Evolutionary conservation across 1,140 invertebrate genomes (phyloP).

Genomic region (Pseudomyrmex sp.): DNA sequence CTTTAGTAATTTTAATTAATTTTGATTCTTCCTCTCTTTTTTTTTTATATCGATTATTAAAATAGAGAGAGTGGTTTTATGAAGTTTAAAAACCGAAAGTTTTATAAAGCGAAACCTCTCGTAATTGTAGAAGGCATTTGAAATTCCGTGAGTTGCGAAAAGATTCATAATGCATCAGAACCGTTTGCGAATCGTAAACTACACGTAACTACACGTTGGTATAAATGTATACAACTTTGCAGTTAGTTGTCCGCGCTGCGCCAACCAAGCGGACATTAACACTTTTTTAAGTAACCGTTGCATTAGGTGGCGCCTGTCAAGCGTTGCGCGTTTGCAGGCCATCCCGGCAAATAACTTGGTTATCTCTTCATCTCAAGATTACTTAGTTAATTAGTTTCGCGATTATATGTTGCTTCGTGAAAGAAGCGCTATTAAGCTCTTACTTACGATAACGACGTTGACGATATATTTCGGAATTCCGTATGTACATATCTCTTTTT

Average conservation of each 20-base stretch:
- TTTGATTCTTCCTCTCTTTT: too few relatives aligned
- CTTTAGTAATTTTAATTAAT: too few relatives aligned
- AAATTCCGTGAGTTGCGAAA: neutral
- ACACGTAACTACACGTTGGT: neutral
- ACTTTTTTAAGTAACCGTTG: constrained; percentile 52
- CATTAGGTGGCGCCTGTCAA: constrained; percentile 32
- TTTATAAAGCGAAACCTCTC: neutral
- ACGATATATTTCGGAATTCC: constrained; percentile 41
- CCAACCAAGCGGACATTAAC: constrained; percentile 31
- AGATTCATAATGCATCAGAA: constrained; percentile 45
- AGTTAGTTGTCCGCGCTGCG: constrained; percentile 11
- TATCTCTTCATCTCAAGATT: constrained; percentile 57
- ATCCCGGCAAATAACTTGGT: constrained; percentile 49
- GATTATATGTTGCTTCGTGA: constrained; percentile 52
- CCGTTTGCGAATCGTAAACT: constrained; percentile 31
- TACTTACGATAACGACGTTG: constrained; percentile 41
- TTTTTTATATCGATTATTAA: too few relatives aligned
- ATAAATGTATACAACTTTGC: constrained; percentile 45
- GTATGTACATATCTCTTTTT: neutral
- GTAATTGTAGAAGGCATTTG: constrained; percentile 10
- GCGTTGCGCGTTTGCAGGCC: constrained; percentile 38
- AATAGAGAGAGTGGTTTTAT: too few relatives aligned
- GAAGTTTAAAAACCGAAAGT: too few relatives aligned
- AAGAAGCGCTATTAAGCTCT: constrained; percentile 70
- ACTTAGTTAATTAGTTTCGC: constrained; percentile 71